Evolutionary conservation across 2,888 invertebrate species (phyloP).

Genomic region (Megamerina dolium): DNA sequence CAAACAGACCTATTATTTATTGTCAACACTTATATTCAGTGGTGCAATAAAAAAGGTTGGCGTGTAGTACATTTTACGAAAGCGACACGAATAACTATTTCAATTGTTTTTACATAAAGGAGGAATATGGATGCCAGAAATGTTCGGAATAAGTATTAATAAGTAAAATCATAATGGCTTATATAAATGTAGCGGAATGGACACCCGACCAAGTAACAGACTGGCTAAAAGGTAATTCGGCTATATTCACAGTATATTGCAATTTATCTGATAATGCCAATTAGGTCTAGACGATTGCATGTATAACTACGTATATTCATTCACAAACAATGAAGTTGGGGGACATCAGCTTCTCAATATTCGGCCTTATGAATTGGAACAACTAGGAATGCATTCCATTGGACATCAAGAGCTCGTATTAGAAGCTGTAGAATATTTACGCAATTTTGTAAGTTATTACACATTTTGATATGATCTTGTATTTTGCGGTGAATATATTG

Average conservation of each 20-base stretch:
- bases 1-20: too few species aligned
- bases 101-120: too few species aligned
- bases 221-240: conserved; percentile 77
- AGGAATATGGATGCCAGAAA: too few species aligned
- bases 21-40: too few species aligned
- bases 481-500: not conserved
- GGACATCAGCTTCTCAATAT: conserved; percentile 74
- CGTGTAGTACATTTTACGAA: too few species aligned
- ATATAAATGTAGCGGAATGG: conserved; percentile 84
- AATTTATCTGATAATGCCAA: not conserved
- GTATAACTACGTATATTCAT: conserved; percentile 71
- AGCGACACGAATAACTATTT: too few species aligned
- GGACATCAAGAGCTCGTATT: conserved; percentile 92
- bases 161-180: too few species aligned
- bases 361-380: conserved; percentile 81
- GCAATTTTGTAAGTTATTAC: conserved; percentile 76
- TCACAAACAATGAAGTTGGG: conserved; percentile 73
- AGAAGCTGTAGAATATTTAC: conserved; percentile 84
- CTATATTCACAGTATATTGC: not conserved
- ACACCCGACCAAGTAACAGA: conserved; percentile 84
- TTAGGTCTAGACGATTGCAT: conserved; percentile 54
- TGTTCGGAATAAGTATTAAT: too few species aligned
- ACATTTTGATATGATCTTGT: not conserved
- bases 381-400: conserved; percentile 76
- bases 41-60: too few species aligned